Conservation (phyloP, 1,140 invertebrate species). For the Heliconius hewitsoni region DNA sequence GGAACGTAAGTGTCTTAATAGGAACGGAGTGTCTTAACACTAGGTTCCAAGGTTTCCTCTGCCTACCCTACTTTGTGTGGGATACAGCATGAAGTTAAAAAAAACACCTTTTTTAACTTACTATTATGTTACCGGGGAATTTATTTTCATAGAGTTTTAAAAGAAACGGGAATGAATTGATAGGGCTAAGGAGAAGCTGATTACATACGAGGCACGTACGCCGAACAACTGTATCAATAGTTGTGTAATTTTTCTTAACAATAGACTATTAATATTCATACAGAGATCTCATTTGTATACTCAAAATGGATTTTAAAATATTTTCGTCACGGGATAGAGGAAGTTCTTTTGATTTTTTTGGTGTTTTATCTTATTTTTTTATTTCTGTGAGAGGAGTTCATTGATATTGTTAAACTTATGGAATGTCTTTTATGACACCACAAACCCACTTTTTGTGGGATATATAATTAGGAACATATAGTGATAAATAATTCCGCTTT, state of each 20-base stretch:
- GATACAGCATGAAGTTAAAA: no score
- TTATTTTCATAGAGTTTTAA: background rate
- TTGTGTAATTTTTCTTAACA: constrained; percentile 1
- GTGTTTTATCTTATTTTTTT: background rate
- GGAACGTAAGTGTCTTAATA: no score
- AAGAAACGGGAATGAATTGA: background rate
- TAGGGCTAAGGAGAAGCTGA: constrained; percentile 18
- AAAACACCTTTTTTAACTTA: background rate
- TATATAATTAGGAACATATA: no score
- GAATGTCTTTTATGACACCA: no score
- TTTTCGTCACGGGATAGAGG: background rate
- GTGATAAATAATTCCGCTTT: no score
- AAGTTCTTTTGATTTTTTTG: background rate
- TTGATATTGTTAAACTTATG: background rate
- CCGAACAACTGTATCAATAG: constrained; percentile 4
- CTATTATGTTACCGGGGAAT: background rate
- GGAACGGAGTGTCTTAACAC: no score
- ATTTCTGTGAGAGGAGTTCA: background rate
- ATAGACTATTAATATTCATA: background rate
- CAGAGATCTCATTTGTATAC: background rate
- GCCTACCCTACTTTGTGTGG: no score
- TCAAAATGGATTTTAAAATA: background rate
- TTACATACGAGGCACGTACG: constrained; percentile 23
- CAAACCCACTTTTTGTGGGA: no score
- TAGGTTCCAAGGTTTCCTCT: no score